These are phyloP conservation scores for Malurus splendens DNA, from an alignment of 2,797 vertebrate species.

Conservation along the genomic window DNA sequence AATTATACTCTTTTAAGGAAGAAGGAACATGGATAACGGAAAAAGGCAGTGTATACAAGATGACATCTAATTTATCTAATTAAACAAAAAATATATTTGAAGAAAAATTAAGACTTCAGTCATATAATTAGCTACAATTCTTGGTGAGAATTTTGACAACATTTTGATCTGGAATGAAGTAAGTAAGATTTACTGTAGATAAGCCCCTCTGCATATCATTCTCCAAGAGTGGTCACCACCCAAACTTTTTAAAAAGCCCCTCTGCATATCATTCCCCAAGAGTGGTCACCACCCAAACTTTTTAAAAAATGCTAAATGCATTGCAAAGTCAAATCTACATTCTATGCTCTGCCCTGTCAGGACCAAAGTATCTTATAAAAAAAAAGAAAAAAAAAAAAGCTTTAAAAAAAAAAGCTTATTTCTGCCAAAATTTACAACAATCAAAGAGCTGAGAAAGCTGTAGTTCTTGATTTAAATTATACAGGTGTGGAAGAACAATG, in stretches of 20 bases:
- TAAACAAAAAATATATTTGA: neutral
- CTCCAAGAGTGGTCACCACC: neutral
- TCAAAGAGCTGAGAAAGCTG: neutral
- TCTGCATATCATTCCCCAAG: too few species aligned
- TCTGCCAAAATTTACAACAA: neutral
- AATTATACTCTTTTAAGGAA: neutral
- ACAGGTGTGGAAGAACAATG: neutral
- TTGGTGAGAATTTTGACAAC: neutral
- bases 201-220: neutral
- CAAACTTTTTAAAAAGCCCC: neutral
- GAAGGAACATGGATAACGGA: neutral
- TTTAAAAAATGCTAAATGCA: too few species aligned
- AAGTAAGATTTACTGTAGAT: neutral
- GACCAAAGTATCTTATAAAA: neutral
- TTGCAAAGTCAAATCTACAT: too few species aligned
- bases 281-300: too few species aligned
- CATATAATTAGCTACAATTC: neutral
- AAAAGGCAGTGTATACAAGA: neutral
- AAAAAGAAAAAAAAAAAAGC: accelerated
- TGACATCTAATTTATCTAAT: neutral
- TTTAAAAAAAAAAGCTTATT: neutral
- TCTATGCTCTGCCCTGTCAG: neutral
- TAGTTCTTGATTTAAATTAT: neutral
- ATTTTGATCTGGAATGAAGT: neutral
- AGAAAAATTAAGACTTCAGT: neutral